Conservation (phyloP, 53 echinoderm and acorn worm species). For the Holothuria leucospilota region DNA sequence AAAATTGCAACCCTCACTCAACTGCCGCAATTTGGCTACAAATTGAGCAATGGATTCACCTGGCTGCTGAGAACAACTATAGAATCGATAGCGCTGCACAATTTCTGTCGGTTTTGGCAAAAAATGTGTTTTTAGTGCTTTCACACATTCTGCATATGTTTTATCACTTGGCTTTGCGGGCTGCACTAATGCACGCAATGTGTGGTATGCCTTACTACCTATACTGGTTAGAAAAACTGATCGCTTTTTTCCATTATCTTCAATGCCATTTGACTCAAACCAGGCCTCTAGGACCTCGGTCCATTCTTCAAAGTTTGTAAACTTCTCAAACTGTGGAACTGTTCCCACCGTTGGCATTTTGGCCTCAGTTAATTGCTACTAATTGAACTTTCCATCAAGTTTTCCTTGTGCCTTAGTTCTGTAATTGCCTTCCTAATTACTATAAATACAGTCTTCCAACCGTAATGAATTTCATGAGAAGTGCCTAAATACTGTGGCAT, state of each 20-base stretch:
- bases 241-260: conserved; percentile 37
- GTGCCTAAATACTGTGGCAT: no score
- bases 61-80: background rate
- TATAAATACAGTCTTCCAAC: no score
- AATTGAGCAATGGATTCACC: conserved; percentile 53
- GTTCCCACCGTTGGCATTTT: background rate
- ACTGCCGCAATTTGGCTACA: background rate
- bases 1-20: conserved; percentile 56
- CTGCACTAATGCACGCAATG: conserved; percentile 60
- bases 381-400: no score
- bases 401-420: no score
- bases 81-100: background rate
- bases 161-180: conserved; percentile 59
- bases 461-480: no score
- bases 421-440: no score
- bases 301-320: conserved; percentile 57
- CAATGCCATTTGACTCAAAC: conserved; percentile 51
- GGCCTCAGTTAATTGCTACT: no score
- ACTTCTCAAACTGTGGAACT: conserved; percentile 52
- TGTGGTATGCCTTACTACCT: conserved; percentile 58
- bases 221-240: conserved; percentile 56
- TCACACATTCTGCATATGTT: conserved; percentile 52
- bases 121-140: conserved; percentile 27
- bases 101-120: conserved; percentile 33
- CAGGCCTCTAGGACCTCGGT: conserved; percentile 55